Percentiles rank a stretch among this genome's conserved stretches.
These are phyloP conservation scores for Dysidea cf. avara DNA, from an alignment of 37 sponge, comb jelly and placozoan species.

Conservation along the genomic window DNA sequence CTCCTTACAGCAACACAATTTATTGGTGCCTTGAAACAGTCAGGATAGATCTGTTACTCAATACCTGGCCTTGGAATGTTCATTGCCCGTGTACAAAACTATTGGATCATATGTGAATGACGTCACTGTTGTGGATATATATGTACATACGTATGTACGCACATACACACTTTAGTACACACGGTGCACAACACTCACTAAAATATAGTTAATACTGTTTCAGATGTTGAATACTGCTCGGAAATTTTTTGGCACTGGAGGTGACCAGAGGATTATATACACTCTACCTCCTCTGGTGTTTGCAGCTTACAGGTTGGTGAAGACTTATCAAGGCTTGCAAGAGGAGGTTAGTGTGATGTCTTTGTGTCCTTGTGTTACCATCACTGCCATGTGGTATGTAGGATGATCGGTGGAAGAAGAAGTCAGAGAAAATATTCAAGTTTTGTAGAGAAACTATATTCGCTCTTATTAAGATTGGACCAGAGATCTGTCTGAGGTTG, in stretches of 20 bases:
- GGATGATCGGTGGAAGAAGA: constrained; percentile 94
- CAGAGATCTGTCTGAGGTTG: constrained; percentile 80
- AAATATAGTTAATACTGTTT: no score
- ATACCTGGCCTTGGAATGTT: no score
- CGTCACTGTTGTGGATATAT: neutral
- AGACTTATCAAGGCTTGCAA: constrained; percentile 56
- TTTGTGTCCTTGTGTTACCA: neutral
- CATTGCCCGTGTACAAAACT: neutral
- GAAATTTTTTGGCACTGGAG: constrained; percentile 86
- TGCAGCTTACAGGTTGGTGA: constrained; percentile 76
- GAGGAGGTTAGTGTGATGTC: constrained; percentile 51
- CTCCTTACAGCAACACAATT: no score
- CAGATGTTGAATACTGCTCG: constrained; percentile 84
- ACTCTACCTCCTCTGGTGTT: constrained; percentile 92
- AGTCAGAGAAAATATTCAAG: constrained; percentile 94
- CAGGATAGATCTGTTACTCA: no score
- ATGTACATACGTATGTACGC: neutral
- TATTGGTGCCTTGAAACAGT: no score
- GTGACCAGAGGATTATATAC: constrained; percentile 70
- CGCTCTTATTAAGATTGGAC: constrained; percentile 67
- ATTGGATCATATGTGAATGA: neutral
- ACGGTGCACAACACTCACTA: no score
- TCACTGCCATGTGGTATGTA: neutral
- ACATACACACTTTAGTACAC: neutral
- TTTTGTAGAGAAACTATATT: constrained; percentile 79